A percentile compares a stretch with the other conserved stretches of the same genome.
These are phyloP conservation scores for Trichonephila inaurata DNA, from an alignment of 1,140 invertebrate genomes.

Conservation along the genomic window DNA sequence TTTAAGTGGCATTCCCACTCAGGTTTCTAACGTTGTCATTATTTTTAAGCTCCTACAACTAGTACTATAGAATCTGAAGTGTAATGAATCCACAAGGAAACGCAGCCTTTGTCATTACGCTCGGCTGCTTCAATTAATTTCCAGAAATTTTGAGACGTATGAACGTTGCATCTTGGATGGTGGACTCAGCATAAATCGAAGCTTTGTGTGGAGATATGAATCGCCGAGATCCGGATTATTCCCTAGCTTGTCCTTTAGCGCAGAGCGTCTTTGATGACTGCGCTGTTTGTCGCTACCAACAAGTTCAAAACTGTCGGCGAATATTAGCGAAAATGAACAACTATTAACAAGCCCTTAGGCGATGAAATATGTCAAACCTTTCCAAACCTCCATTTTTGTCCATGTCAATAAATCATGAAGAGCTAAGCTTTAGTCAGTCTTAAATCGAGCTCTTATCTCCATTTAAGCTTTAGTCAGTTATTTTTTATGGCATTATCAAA, in stretches of 20 bases:
- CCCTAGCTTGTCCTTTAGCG: constrained; percentile 39
- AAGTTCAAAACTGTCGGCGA: constrained; percentile 37
- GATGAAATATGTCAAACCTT: background rate
- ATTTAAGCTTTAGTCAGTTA: too few species aligned
- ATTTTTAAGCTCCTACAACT: constrained; percentile 38
- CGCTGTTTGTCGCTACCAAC: constrained; percentile 52
- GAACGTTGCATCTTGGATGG: constrained; percentile 22
- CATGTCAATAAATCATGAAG: background rate
- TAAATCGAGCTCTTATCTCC: too few species aligned
- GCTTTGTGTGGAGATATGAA: constrained; percentile 48
- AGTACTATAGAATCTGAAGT: constrained; percentile 25
- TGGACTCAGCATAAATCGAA: constrained; percentile 71
- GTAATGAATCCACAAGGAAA: constrained; percentile 53
- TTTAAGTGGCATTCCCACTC: constrained; percentile 14
- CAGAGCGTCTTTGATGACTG: constrained; percentile 50
- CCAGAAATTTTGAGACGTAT: constrained; percentile 39
- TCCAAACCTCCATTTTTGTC: background rate
- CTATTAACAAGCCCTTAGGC: constrained; percentile 62
- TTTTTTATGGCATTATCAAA: too few species aligned
- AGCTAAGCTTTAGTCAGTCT: too few species aligned
- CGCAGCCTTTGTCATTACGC: constrained; percentile 56
- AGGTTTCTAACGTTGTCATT: constrained; percentile 40
- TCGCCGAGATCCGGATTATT: constrained; percentile 47
- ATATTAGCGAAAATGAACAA: constrained; percentile 58
- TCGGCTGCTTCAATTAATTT: constrained; percentile 69